These are phyloP conservation scores for Poliocrania exsul DNA, from an alignment of 2,797 vertebrate species.

Conservation along the genomic window DNA sequence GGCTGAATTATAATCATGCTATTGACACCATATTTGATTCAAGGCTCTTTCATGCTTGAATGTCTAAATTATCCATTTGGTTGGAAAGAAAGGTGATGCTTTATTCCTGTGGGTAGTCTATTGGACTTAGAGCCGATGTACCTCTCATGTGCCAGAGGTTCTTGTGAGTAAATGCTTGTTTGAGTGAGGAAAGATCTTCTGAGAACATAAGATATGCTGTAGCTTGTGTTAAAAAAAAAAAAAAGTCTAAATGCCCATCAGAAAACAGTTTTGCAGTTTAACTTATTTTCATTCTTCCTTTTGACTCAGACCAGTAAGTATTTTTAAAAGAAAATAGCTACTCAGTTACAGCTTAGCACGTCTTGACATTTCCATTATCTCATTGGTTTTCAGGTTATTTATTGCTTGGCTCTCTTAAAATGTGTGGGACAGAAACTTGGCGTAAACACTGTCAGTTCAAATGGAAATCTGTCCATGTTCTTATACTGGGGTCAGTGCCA, in stretches of 20 bases:
- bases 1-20: slow-evolving; percentile 24
- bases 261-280: not conserved
- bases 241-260: not conserved
- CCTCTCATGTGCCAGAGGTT: not conserved
- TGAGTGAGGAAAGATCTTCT: not conserved
- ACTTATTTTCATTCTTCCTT: slow-evolving; percentile 20
- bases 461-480: slow-evolving; percentile 41
- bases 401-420: slow-evolving; percentile 52
- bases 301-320: slow-evolving; percentile 13
- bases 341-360: slow-evolving; percentile 43
- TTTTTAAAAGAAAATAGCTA: slow-evolving; percentile 42
- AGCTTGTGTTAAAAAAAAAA: not conserved
- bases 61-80: slow-evolving; percentile 23
- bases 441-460: not conserved
- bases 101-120: not conserved
- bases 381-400: slow-evolving; percentile 57
- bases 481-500: slow-evolving; percentile 18
- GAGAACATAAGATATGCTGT: not conserved
- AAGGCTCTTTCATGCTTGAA: slow-evolving; percentile 18
- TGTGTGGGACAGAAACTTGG: slow-evolving; percentile 27
- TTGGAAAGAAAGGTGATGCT: not conserved
- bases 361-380: slow-evolving; percentile 70
- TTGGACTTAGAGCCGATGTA: not conserved
- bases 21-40: slow-evolving; percentile 27
- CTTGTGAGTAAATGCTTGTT: not conserved